Evolutionary conservation across 2,888 invertebrate genomes (phyloP), one percentile per base, ranked within the genome.

Genomic region (Sisyra nigra): DNA sequence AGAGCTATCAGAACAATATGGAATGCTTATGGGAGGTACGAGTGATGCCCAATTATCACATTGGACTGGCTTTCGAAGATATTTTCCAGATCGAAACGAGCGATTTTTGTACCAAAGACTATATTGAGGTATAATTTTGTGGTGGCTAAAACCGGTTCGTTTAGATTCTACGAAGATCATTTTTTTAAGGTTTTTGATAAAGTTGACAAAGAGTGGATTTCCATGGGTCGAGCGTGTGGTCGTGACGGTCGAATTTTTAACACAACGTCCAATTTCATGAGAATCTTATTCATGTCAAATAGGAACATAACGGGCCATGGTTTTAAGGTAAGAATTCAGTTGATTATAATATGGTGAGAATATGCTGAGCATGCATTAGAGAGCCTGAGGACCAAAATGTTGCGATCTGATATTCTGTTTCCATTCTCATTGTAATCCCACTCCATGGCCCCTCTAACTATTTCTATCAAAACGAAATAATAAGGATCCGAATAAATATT

Each of bases 11-110:
- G 10, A 68, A 75, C 46, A 83, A 85, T 57, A 65, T 72, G 39
- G 88, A 89, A 61, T 88, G 89, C 53, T 61, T 69, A 5, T 91
- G 89, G 89, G 77, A 77, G 51, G 71, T 91, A 43, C 59, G 62
- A 30, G 67, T 74, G 1, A 63, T 69, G 1, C 50, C 65, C 29
- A 87, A 87, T 1, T 80, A 74, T 51, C 73, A 76, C 53, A 63
- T 89, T 33, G 73, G 73, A 3, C 60, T 88, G 3, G 50, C 61
- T 3, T 89, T 91, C 56, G 52, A 68, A 0, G 74, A 72, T 2
- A 66, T 86, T 45, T 89, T 89, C 58, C 78, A 75, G 50, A 60
- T 92, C 31, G 87, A 91, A 62, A 67, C 69, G 17, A 71, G 71
- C 45, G 49, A 56, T 1, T 72, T 78, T 53, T 91, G 91, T 52